phyloP scores from a whole-genome alignment of 2,113 vertebrate species.

The Nothoprocta pentlandii region DNA sequence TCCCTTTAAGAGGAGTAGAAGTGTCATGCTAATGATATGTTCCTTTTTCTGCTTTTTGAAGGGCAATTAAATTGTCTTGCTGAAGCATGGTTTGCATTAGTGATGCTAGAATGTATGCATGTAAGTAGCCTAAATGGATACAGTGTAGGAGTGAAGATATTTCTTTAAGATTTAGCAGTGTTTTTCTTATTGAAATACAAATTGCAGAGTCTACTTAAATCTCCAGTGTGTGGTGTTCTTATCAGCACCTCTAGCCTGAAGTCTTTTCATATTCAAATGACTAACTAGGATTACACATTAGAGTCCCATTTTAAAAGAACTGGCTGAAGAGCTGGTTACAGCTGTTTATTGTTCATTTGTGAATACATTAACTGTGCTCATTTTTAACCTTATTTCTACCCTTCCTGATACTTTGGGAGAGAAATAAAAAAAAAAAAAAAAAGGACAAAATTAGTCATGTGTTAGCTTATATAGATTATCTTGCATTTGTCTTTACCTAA shows the following conservation, averaged over 20 bases:
- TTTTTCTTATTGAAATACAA: constrained; percentile 65
- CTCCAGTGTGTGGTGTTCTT: constrained; percentile 36
- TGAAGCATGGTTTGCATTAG: constrained; percentile 52
- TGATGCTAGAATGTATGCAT: constrained; percentile 37
- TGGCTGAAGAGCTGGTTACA: constrained; percentile 8
- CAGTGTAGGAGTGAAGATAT: constrained; percentile 57
- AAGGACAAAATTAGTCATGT: background rate
- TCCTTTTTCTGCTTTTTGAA: constrained; percentile 62
- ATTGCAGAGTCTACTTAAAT: constrained; percentile 52
- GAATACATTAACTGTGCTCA: background rate
- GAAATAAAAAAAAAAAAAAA: constrained; percentile 9
- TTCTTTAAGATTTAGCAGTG: constrained; percentile 24
- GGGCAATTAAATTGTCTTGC: constrained; percentile 71
- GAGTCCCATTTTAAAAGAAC: constrained; percentile 4
- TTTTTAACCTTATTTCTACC: constrained; percentile 39
- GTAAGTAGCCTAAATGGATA: constrained; percentile 26
- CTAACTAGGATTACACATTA: constrained; percentile 23
- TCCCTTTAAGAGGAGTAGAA: constrained; percentile 21
- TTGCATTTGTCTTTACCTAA: constrained; percentile 4
- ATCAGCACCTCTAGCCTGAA: constrained; percentile 58
- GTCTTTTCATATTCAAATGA: constrained; percentile 78
- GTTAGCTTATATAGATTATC: background rate
- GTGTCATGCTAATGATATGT: constrained; percentile 73
- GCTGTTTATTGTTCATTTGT: constrained; percentile 41
- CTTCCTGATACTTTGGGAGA: background rate